These are phyloP conservation scores for Octopus bimaculoides DNA, from an alignment of 1,140 invertebrate genomes.

Conservation along the genomic window DNA sequence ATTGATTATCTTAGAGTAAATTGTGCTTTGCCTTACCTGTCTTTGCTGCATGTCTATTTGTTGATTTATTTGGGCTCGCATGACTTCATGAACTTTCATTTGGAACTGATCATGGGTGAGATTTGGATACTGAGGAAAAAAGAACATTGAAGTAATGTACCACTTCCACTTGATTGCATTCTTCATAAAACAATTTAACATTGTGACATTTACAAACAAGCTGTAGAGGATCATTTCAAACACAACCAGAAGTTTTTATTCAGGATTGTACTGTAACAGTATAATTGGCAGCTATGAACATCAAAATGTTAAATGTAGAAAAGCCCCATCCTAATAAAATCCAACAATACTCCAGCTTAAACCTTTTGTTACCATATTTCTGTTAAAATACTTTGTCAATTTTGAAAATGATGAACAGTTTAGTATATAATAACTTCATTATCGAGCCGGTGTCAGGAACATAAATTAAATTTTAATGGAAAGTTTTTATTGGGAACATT, in stretches of 20 bases:
- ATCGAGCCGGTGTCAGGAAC: too few relatives aligned
- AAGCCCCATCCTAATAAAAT: too few relatives aligned
- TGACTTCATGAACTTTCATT: conserved; percentile 3
- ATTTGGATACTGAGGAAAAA: not conserved
- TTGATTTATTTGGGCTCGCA: conserved; percentile 10
- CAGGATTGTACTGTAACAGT: not conserved
- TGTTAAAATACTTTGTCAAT: too few relatives aligned
- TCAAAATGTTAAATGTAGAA: not conserved
- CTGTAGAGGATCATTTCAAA: not conserved
- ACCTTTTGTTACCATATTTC: too few relatives aligned
- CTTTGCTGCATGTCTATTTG: conserved; percentile 10
- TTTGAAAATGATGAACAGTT: too few relatives aligned
- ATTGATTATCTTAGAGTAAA: not conserved
- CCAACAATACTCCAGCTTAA: too few relatives aligned
- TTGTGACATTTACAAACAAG: not conserved
- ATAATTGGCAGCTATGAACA: not conserved
- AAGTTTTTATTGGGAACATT: too few relatives aligned
- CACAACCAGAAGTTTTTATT: not conserved
- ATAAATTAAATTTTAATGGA: too few relatives aligned
- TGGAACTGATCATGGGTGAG: conserved; percentile 11
- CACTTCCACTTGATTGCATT: not conserved
- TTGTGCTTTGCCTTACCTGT: not conserved
- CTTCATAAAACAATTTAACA: not conserved
- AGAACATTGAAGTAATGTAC: not conserved
- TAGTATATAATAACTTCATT: too few relatives aligned